Evolutionary conservation across 2,113 vertebrate species (phyloP), one percentile per base, ranked within the genome.

Genomic region (Panurus biarmicus): DNA sequence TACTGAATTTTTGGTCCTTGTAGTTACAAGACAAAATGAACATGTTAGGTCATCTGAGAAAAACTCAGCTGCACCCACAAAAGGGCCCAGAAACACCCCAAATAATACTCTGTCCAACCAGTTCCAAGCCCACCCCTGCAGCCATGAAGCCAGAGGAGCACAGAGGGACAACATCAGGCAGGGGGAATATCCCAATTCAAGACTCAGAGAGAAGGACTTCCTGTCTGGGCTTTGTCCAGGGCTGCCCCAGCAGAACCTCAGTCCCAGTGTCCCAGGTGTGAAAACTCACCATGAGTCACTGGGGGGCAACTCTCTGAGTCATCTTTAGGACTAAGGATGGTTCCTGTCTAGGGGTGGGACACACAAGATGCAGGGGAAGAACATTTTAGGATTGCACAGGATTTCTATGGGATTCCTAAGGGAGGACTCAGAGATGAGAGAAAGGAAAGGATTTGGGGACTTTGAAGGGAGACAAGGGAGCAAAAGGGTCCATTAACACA

Each of bases 361-460:
- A 26, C 1, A 14, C 0, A 0, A 33, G 4, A 48, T 78, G 11
- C 5, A 44, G 24, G 7, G 47, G 17, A 83, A 77, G 12, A 54
- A n/a, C 0, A 0, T 42, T 85, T 64, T 26, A 85, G 21, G 15
- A 61, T 35, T 87, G 36, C 15, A 31, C 3, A 25, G 50, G 23
- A 61, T 73, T 73, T 54, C 48, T n/a, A 7, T 6, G 5, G 8
- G 8, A 60, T 38, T 17, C 47, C 64, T 73, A 38, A 60, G 8
- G 20, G 5, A 78, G 5, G n/a, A 70, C 19, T 35, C 23, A 78
- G 70, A 78, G 26, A n/a, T 17, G 10, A 73, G 65, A 31, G 53
- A 51, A 88, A 58, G 4, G 14, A 9, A 66, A 12, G 6, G 4
- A 75, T 54, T 31, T 62, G 51, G 10, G 18, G 35, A 76, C 13